These are phyloP conservation scores for Addax nasomaculatus DNA, from an alignment of 2,113 vertebrate genomes.

Conservation along the genomic window DNA sequence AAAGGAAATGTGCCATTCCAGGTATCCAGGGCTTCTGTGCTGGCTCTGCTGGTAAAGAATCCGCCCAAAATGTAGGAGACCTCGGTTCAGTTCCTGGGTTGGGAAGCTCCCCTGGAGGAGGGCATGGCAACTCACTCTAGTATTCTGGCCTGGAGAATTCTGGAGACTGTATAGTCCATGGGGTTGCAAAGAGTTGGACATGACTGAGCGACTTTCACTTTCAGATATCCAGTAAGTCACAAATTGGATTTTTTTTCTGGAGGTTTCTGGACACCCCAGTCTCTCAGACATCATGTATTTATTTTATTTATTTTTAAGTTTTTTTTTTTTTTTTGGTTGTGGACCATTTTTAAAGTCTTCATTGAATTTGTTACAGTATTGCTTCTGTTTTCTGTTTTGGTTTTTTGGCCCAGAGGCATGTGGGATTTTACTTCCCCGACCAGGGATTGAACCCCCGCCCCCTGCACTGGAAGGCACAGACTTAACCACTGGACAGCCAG, in stretches of 20 bases:
- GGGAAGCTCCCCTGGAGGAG: neutral
- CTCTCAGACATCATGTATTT: neutral
- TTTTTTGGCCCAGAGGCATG: neutral
- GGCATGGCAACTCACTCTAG: neutral
- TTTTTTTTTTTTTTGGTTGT: neutral
- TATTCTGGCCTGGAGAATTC: neutral
- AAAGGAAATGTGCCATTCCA: neutral
- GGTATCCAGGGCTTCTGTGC: neutral
- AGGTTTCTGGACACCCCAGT: neutral
- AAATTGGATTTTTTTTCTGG: neutral
- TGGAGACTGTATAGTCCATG: neutral
- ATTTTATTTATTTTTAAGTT: neutral
- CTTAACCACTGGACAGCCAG: neutral
- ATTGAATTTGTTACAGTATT: neutral
- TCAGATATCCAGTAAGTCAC: neutral
- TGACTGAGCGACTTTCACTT: neutral
- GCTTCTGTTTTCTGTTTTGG: neutral
- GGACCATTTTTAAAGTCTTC: neutral
- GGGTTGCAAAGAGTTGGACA: neutral
- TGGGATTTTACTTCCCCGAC: neutral
- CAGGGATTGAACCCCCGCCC: neutral
- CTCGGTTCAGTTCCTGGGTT: neutral
- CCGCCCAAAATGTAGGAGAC: neutral
- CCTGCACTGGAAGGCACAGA: neutral
- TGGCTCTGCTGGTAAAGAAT: neutral